phyloP scores from a whole-genome alignment of 2,888 invertebrate genomes.

The Ophion costatus region DNA sequence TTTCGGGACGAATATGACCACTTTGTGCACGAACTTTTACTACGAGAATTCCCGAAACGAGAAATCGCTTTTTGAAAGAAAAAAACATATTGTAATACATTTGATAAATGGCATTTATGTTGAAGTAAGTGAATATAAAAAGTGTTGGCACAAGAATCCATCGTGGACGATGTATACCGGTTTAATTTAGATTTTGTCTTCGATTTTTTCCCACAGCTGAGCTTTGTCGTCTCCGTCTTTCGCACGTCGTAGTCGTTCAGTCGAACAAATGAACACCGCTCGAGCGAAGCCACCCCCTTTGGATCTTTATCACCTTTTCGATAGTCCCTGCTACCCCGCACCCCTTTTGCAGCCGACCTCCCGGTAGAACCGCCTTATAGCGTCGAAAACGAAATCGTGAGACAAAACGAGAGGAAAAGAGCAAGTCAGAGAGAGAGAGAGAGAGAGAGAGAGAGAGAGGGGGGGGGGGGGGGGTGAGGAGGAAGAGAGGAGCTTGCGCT shows the following conservation, averaged over 20 bases:
- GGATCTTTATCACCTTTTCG: conserved; percentile 52
- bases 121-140: not conserved
- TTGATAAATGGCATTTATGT: not conserved
- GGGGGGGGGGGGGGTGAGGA: conserved; percentile 22
- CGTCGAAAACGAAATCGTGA: conserved; percentile 48
- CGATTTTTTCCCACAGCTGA: conserved; percentile 5
- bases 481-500: conserved; percentile 69
- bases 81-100: no score
- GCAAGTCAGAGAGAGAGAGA: conserved; percentile 39
- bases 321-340: conserved; percentile 16
- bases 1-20: no score
- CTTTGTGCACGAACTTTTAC: no score
- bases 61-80: no score
- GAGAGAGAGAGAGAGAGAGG: conserved; percentile 11
- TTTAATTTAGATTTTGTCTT: not conserved
- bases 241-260: conserved; percentile 23
- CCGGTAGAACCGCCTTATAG: conserved; percentile 51
- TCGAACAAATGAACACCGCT: conserved; percentile 37
- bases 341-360: conserved; percentile 8
- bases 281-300: conserved; percentile 49
- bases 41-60: no score
- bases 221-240: not conserved
- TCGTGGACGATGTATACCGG: not conserved
- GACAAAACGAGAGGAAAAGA: conserved; percentile 4
- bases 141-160: not conserved